Conservation (phyloP, 2,797 vertebrate genomes). For the Eurystomus glaucurus region DNA sequence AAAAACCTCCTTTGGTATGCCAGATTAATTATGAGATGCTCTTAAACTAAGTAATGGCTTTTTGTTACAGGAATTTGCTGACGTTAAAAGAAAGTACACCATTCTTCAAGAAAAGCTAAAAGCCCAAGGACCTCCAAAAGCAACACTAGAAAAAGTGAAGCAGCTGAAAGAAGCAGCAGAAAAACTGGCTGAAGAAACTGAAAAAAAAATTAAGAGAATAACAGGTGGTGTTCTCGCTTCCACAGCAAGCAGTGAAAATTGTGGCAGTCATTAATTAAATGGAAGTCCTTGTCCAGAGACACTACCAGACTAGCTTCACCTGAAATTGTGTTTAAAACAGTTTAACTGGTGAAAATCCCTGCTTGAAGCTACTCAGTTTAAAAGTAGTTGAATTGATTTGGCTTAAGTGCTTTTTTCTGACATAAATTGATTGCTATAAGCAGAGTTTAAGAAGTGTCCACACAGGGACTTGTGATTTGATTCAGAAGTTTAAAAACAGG, state of each 20-base stretch:
- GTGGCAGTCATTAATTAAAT: background rate
- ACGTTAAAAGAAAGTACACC: constrained; percentile 79
- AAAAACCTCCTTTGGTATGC: background rate
- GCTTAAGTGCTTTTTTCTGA: background rate
- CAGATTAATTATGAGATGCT: background rate
- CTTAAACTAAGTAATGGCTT: background rate
- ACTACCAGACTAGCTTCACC: background rate
- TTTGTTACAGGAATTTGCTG: constrained; percentile 82
- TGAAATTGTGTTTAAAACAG: background rate
- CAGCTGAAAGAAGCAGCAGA: constrained; percentile 82
- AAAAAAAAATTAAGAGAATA: constrained; percentile 85
- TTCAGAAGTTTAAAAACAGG: background rate
- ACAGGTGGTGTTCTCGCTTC: constrained; percentile 80
- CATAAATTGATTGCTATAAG: background rate
- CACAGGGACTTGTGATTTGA: background rate
- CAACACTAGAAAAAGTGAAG: constrained; percentile 81
- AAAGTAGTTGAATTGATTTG: background rate
- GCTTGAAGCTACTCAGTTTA: background rate
- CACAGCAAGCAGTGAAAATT: background rate
- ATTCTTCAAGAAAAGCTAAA: constrained; percentile 81
- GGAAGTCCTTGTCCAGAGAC: background rate
- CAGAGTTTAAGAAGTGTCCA: background rate
- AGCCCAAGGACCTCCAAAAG: constrained; percentile 40
- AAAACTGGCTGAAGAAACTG: constrained; percentile 81
- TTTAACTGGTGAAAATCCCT: background rate